Evolutionary conservation across 2,113 vertebrate genomes (phyloP), one percentile per base, ranked within the genome.

Genomic region (Vulpes ferrilata): DNA sequence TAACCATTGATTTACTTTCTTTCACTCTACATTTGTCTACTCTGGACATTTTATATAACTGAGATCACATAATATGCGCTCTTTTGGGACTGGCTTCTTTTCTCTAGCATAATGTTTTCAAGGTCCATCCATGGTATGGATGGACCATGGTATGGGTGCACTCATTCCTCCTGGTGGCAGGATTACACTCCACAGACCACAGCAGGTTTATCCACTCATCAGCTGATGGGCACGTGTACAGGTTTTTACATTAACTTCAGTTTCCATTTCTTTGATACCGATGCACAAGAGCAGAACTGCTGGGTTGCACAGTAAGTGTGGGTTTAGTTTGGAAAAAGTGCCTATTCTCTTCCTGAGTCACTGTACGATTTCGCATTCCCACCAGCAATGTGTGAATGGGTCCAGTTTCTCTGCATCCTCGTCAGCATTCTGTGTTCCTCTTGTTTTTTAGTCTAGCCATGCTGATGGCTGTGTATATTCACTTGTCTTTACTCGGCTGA

Each of bases 251-350:
- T 16, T 32, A 38, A 69, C 43, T 9, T 4, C 19, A 20, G 48
- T 48, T 6, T 23, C 35, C 25, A 55, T 23, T 48, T 64, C 73
- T 48, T 86, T 64, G 43, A 20, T 4, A 4, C 1, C 3, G 57
- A 8, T 17, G 64, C 43, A 65, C 80, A 53, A 3, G 43, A 48
- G 80, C 8, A 32, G 9, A 8, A 9, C 1, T 27, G n/a, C 62
- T 3, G n/a, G 73, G 16, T 71, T 25, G 0, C 2, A 8, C 0
- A 19, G 1, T 3, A 16, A 55, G 69, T 1, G 25, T 0, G 9
- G 0, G 32, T 27, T 38, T 25, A 0, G 7, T 84, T 16, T 0
- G 10, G 30, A 23, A 43, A 85, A 62, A 71, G 25, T 0, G 43
- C 20, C 35, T 7, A 12, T 5, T 0, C 20, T 4, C 32, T n/a